Evolutionary conservation across 2,888 invertebrate species (phyloP).

Genomic region (Drosophila cognata): DNA sequence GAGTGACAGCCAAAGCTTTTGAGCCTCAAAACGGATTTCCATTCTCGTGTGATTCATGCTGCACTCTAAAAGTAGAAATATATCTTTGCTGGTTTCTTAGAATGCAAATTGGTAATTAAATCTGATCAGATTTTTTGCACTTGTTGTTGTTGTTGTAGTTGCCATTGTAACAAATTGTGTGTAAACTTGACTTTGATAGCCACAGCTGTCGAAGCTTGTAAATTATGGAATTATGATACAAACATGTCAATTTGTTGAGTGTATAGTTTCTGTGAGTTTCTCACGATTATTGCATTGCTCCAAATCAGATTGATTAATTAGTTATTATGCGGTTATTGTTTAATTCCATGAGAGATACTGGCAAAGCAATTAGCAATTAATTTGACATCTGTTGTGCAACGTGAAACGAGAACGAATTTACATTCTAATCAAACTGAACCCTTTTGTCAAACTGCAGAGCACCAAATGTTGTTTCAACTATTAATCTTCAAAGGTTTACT

Average conservation of each 20-base stretch:
- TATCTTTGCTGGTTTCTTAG: slow-evolving; percentile 8
- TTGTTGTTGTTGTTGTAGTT: slow-evolving; percentile 12
- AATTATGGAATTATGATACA: slow-evolving; percentile 54
- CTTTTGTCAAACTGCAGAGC: neutral
- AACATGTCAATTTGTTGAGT: slow-evolving; percentile 45
- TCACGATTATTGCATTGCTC: slow-evolving; percentile 49
- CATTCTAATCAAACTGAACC: neutral
- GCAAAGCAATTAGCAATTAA: neutral
- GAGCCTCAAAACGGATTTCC: slow-evolving; percentile 2
- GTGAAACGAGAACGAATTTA: neutral
- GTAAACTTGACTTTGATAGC: slow-evolving; percentile 28
- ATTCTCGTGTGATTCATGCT: slow-evolving; percentile 59
- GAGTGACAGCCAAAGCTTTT: neutral
- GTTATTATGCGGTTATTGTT: slow-evolving; percentile 7
- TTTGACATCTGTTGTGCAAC: neutral
- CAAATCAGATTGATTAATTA: slow-evolving; percentile 22
- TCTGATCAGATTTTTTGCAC: slow-evolving; percentile 20
- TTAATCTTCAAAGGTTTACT: slow-evolving; percentile 24
- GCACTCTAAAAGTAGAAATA: slow-evolving; percentile 3
- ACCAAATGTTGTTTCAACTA: slow-evolving; percentile 4
- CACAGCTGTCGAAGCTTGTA: slow-evolving; percentile 18
- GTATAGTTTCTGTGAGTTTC: slow-evolving; percentile 29
- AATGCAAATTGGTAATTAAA: slow-evolving; percentile 68
- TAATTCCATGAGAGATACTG: neutral
- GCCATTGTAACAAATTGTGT: slow-evolving; percentile 61